Evolutionary conservation across 92 coral and sea anemone genomes (phyloP).

Genomic region (Epizoanthus fatuus): DNA sequence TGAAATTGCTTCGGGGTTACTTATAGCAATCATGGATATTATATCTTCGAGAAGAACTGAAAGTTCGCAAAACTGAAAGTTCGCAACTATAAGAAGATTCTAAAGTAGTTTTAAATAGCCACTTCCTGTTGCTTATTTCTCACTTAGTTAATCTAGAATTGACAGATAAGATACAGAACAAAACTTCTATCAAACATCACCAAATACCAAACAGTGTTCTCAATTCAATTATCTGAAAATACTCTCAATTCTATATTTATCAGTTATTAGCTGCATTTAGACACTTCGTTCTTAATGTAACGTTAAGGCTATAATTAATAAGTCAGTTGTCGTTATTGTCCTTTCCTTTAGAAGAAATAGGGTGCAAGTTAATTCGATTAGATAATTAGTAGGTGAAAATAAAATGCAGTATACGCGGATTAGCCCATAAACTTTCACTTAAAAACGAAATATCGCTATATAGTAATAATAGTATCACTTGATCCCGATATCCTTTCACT

Average conservation of each 20-base stretch:
- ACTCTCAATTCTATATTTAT: neutral
- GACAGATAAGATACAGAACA: neutral
- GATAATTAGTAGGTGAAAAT: neutral
- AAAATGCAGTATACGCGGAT: neutral
- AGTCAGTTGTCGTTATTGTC: neutral
- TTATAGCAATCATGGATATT: no score
- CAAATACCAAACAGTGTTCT: neutral
- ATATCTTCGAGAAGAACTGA: no score
- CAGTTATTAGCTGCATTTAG: no score
- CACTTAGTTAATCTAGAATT: no score
- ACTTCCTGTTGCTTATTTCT: no score
- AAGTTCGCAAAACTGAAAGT: no score
- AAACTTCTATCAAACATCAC: neutral
- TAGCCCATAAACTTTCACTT: neutral
- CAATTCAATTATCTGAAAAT: neutral
- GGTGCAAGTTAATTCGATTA: conserved; percentile 5
- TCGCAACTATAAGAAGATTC: no score
- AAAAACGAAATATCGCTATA: neutral
- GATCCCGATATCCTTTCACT: neutral
- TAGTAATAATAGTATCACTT: neutral
- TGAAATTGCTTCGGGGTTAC: no score
- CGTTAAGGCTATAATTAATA: neutral
- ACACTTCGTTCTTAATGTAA: neutral
- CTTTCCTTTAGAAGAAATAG: neutral
- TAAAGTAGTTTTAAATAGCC: no score